Evolutionary conservation across 2,888 invertebrate genomes (phyloP).

Genomic region (Pherbina coryleti): DNA sequence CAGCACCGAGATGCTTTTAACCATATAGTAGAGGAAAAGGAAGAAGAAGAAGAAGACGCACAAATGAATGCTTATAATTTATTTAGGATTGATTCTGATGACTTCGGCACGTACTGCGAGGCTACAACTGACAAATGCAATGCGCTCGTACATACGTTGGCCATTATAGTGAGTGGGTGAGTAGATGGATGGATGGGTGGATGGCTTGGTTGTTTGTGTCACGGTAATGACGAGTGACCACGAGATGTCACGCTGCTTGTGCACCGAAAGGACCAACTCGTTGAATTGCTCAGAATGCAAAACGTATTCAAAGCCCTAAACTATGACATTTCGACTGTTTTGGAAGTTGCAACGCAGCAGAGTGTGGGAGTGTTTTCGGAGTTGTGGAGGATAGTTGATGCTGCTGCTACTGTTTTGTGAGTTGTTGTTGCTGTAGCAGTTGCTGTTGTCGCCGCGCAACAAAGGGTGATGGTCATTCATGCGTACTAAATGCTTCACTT

Average conservation of each 20-base stretch:
- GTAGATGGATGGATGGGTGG: neutral
- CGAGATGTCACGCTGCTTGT: constrained; percentile 19
- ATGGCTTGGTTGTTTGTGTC: neutral
- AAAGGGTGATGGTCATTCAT: constrained; percentile 30
- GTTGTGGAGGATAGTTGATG: neutral
- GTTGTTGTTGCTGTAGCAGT: constrained; percentile 21
- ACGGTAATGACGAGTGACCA: constrained; percentile 35
- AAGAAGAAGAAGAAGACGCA: neutral
- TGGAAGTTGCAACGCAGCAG: neutral
- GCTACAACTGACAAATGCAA: constrained; percentile 8
- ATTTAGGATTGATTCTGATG: constrained; percentile 34
- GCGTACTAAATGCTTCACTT: constrained; percentile 33
- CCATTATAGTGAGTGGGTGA: neutral
- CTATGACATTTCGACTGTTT: constrained; percentile 36
- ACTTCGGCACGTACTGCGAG: constrained; percentile 29
- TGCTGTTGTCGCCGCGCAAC: constrained; percentile 11
- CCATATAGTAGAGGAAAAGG: no score
- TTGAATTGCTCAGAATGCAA: constrained; percentile 27
- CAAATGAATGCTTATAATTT: constrained; percentile 38
- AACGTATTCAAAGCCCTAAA: constrained; percentile 32
- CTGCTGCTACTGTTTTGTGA: neutral
- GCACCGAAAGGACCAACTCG: neutral
- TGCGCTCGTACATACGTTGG: neutral
- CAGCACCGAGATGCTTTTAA: no score
- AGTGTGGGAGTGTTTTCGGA: neutral